phyloP scores from a whole-genome alignment of 2,113 vertebrate genomes.

The Actenoides lindsayi region DNA sequence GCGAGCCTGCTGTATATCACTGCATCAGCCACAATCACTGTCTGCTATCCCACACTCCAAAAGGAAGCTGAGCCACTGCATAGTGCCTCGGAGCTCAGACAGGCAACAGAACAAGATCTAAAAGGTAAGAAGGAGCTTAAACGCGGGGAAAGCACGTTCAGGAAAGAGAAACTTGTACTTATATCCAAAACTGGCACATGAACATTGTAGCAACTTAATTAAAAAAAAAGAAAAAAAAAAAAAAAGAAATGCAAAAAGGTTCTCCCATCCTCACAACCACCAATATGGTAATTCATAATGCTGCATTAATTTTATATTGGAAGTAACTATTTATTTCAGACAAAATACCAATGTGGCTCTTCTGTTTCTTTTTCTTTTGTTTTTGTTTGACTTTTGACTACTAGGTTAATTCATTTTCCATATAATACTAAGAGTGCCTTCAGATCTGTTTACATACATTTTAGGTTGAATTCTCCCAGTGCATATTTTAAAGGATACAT shows the following conservation, averaged over 20 bases:
- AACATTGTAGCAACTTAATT: neutral
- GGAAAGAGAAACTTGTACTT: neutral
- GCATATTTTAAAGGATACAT: neutral
- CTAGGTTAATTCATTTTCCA: neutral
- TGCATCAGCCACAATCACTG: neutral
- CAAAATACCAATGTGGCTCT: neutral
- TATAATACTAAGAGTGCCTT: neutral
- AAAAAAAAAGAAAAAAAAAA: neutral
- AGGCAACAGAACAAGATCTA: neutral
- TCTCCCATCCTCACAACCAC: neutral
- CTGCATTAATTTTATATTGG: neutral
- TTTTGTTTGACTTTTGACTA: neutral
- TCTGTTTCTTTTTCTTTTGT: neutral
- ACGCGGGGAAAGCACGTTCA: neutral
- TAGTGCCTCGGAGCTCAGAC: neutral
- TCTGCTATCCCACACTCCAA: neutral
- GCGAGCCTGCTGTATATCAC: neutral
- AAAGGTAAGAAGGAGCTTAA: neutral
- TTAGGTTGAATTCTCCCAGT: neutral
- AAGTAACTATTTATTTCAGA: neutral
- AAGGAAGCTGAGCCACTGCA: neutral
- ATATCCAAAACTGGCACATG: fast-evolving
- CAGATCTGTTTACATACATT: neutral
- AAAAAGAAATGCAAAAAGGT: neutral
- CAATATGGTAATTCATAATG: neutral